phyloP scores from a whole-genome alignment of 1,140 invertebrate genomes.

The Drosophila willistoni region DNA sequence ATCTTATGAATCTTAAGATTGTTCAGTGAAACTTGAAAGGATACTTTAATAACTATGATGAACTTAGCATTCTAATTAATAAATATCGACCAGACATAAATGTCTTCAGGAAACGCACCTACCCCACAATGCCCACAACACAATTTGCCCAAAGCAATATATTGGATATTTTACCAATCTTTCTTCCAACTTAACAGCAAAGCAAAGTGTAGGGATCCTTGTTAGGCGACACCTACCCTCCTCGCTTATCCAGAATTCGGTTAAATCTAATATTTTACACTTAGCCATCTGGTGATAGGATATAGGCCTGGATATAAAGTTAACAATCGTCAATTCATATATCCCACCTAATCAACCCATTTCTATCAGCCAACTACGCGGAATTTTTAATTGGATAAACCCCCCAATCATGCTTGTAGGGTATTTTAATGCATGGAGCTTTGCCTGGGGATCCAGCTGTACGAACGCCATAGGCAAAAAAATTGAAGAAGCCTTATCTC shows the following conservation, averaged over 20 bases:
- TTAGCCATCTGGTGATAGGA: neutral
- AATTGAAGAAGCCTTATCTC: slow-evolving; percentile 10
- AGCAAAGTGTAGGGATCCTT: slow-evolving; percentile 28
- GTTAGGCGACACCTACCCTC: slow-evolving; percentile 18
- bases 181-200: neutral
- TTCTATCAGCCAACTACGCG: no score
- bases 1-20: neutral
- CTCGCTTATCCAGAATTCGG: neutral
- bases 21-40: neutral
- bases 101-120: slow-evolving; percentile 14
- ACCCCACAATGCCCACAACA: neutral
- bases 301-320: neutral
- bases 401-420: slow-evolving; percentile 23
- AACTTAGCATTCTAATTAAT: neutral
- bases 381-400: no score
- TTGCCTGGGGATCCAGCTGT: slow-evolving; percentile 24
- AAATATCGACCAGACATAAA: neutral
- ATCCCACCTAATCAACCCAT: slow-evolving; percentile 20
- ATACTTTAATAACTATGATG: slow-evolving; percentile 1
- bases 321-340: slow-evolving; percentile 20
- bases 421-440: slow-evolving; percentile 25
- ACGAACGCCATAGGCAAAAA: slow-evolving; percentile 27
- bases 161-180: slow-evolving; percentile 25
- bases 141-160: slow-evolving; percentile 5
- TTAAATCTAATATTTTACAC: slow-evolving; percentile 5